These are phyloP conservation scores for Phacellophora camtschatica DNA, from an alignment of 30 jellyfish, hydroid and myxozoan genomes.

Conservation along the genomic window DNA sequence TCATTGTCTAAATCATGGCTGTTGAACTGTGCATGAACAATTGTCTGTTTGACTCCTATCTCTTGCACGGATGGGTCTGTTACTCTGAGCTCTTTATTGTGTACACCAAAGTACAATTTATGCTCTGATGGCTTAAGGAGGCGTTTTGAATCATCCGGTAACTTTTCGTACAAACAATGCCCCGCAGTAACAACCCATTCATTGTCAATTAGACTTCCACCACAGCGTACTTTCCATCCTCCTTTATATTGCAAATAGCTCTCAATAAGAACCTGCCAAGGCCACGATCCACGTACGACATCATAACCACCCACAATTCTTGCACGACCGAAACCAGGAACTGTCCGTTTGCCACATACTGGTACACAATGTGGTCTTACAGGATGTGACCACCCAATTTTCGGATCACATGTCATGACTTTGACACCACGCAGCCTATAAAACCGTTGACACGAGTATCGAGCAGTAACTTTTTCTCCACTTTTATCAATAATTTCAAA, in stretches of 20 bases:
- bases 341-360: constrained; percentile 78
- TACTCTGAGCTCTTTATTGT: constrained; percentile 61
- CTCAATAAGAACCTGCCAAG: constrained; percentile 98
- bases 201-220: constrained; percentile 88
- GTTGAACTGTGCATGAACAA: constrained; percentile 72
- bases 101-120: constrained; percentile 84
- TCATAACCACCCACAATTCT: constrained; percentile 88
- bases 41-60: constrained; percentile 24
- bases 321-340: constrained; percentile 60
- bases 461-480: constrained; percentile 64
- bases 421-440: constrained; percentile 78
- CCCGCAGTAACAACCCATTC: constrained; percentile 98
- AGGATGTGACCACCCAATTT: constrained; percentile 71
- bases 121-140: constrained; percentile 65
- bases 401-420: constrained; percentile 58
- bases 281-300: constrained; percentile 90
- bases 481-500: constrained; percentile 40
- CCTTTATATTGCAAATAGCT: constrained; percentile 35
- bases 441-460: constrained; percentile 70
- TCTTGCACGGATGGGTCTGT: constrained; percentile 52
- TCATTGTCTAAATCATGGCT: constrained; percentile 72
- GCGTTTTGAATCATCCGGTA: constrained; percentile 26
- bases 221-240: constrained; percentile 93
- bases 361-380: constrained; percentile 88
- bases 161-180: constrained; percentile 85